Evolutionary conservation across 1,140 invertebrate species (phyloP).

Genomic region (Drosophila yakuba): DNA sequence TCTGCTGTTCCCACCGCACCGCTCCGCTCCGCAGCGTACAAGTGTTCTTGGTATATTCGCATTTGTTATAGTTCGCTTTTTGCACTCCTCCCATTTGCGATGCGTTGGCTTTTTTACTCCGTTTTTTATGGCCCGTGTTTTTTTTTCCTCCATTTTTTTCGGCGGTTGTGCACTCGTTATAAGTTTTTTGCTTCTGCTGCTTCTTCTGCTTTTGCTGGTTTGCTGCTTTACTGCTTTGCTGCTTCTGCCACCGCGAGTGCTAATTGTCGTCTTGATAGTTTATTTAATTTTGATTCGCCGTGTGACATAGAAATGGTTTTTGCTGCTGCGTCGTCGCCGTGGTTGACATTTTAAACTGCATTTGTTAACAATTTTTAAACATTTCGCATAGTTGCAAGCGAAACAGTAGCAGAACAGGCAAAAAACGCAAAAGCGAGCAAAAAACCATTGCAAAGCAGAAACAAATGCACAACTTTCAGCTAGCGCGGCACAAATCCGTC

Average conservation of each 20-base stretch:
- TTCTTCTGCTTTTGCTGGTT: not conserved
- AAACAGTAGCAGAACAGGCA: conserved; percentile 17
- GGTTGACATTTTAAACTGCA: conserved; percentile 79
- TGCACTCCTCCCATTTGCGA: conserved; percentile 40
- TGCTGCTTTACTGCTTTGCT: conserved; percentile 1
- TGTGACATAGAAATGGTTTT: conserved; percentile 72
- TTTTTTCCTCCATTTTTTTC: conserved; percentile 28
- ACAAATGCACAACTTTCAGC: conserved; percentile 39
- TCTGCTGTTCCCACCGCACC: conserved; percentile 6
- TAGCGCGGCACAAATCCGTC: conserved; percentile 21
- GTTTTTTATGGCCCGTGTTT: conserved; percentile 21
- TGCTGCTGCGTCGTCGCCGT: conserved; percentile 65
- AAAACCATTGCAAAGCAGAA: conserved; percentile 38
- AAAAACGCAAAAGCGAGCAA: conserved; percentile 10
- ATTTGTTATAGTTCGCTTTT: conserved; percentile 44
- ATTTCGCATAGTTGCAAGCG: conserved; percentile 60
- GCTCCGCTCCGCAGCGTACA: conserved; percentile 47
- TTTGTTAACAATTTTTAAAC: conserved; percentile 80
- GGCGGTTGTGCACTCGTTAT: conserved; percentile 45
- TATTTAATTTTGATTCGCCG: conserved; percentile 46
- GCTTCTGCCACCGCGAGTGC: conserved; percentile 11
- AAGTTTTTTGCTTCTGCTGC: conserved; percentile 40
- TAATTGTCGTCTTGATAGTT: conserved; percentile 58
- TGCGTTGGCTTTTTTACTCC: conserved; percentile 77
- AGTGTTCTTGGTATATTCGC: conserved; percentile 56